phyloP scores from a whole-genome alignment of 92 coral and sea anemone genomes.

The Zoanthus gigantus region DNA sequence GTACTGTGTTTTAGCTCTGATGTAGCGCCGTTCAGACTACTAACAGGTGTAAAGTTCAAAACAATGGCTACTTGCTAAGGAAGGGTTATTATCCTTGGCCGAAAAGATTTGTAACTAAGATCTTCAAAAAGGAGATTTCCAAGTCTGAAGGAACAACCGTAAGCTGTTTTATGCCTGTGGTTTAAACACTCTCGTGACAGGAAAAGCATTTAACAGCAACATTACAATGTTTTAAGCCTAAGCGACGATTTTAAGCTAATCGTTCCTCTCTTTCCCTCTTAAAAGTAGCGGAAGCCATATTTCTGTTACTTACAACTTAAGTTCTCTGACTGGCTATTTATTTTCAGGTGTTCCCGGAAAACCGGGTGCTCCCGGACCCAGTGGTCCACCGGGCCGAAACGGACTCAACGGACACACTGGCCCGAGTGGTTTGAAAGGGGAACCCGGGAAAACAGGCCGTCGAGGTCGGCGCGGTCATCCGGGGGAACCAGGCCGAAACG shows the following conservation, averaged over 20 bases:
- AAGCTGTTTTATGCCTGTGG: background rate
- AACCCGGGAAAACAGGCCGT: constrained; percentile 70
- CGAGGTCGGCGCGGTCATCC: constrained; percentile 77
- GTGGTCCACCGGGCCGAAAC: constrained; percentile 89
- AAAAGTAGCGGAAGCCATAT: background rate
- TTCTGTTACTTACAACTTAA: background rate
- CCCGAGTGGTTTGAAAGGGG: constrained; percentile 71
- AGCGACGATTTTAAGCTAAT: background rate
- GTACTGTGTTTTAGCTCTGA: no score
- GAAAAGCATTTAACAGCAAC: background rate
- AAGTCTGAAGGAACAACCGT: background rate
- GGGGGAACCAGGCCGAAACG: constrained; percentile 77
- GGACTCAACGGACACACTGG: constrained; percentile 89
- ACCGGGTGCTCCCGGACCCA: constrained; percentile 81
- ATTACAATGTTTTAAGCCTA: background rate
- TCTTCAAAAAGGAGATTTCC: background rate
- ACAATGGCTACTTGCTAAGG: no score
- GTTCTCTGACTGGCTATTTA: background rate
- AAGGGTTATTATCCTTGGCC: no score
- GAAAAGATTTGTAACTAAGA: background rate
- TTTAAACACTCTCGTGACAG: background rate
- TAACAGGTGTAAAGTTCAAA: no score
- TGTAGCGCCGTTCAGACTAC: no score
- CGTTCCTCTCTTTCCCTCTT: background rate
- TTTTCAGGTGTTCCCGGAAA: constrained; percentile 80